Base-by-base conservation (phyloP, 2,113 vertebrate species). In the Hiodon alosoides region DNA sequence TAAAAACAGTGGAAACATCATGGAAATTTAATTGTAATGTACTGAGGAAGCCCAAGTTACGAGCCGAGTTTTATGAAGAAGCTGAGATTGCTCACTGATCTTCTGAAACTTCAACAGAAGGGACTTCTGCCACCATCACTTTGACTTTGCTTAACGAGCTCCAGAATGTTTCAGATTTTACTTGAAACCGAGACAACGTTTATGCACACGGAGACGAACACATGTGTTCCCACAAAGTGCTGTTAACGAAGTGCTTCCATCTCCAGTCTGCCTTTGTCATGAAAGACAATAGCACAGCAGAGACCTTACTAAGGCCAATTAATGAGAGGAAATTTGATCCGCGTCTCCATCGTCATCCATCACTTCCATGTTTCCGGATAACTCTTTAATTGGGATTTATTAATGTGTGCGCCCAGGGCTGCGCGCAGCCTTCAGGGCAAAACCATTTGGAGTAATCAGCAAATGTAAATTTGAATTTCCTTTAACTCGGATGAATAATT, bases 171-270 rank as follows among this genome's bases (percentile, higher is more conserved):
- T 31, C 68, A 54, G 47, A 51, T 14, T 51, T 16, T 7, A 46
- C 16, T 47, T 73, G 14, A 60, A 7, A 51, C 14, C 16, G 58
- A 67, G 55, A 61, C 55, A 52, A 76, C 47, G 69, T 48, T 61
- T 14, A 47, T n/a, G 48, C 46, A 58, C 17, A 48, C 4, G 55
- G 31, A 65, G 9, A 66, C 17, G 65, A 2, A 14, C 2, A 9
- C 3, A 17, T 48, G 48, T 54, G 17, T 46, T 50, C 51, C 62
- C 57, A 66, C 11, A 58, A 66, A 7, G 55, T 66, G 61, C 31
- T 31, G 31, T 62, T 71, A 67, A 79, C 71, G 47, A 75, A 75
- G 73, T 79, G 67, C 67, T 79, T 75, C 61, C 61, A 70, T n/a
- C 71, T 78, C 58, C 61, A 67, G n/a, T 68, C 70, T 73, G 64